These are phyloP conservation scores for Enteromius fasciolatus DNA, from an alignment of 2,797 vertebrate species.

Conservation along the genomic window DNA sequence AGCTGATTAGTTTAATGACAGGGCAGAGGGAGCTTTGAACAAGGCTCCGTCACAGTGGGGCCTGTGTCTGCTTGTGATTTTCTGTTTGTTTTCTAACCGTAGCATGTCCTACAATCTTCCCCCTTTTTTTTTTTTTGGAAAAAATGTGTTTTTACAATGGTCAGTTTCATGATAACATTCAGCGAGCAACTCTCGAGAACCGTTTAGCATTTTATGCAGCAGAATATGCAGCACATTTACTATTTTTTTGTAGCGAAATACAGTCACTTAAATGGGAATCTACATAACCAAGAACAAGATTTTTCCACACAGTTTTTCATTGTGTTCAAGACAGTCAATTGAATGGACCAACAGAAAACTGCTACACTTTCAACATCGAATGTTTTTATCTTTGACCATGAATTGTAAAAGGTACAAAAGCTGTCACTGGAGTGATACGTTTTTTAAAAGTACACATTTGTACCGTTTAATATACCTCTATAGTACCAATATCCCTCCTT, in stretches of 20 bases:
- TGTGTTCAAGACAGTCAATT: neutral
- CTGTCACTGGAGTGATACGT: neutral
- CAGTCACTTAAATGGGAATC: neutral
- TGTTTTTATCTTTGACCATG: neutral
- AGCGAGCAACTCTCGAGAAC: neutral
- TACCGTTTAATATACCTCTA: neutral
- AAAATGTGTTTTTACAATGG: slow-evolving; percentile 28
- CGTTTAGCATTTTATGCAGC: neutral
- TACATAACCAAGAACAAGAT: no score
- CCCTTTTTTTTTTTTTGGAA: slow-evolving; percentile 50
- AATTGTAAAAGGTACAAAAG: neutral
- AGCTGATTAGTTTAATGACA: slow-evolving; percentile 60
- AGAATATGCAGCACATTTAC: neutral
- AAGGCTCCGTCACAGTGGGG: slow-evolving; percentile 30
- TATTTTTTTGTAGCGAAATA: neutral
- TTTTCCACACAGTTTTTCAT: neutral
- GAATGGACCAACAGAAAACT: neutral
- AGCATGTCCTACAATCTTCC: slow-evolving; percentile 75
- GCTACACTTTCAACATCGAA: neutral
- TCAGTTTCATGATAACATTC: neutral
- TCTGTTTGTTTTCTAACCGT: slow-evolving; percentile 72
- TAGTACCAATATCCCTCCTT: neutral
- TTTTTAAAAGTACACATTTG: neutral
- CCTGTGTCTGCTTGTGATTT: slow-evolving; percentile 72
- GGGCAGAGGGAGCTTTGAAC: slow-evolving; percentile 52